Base-by-base conservation (phyloP, 2,113 vertebrate species). In the Bubo blakistoni region DNA sequence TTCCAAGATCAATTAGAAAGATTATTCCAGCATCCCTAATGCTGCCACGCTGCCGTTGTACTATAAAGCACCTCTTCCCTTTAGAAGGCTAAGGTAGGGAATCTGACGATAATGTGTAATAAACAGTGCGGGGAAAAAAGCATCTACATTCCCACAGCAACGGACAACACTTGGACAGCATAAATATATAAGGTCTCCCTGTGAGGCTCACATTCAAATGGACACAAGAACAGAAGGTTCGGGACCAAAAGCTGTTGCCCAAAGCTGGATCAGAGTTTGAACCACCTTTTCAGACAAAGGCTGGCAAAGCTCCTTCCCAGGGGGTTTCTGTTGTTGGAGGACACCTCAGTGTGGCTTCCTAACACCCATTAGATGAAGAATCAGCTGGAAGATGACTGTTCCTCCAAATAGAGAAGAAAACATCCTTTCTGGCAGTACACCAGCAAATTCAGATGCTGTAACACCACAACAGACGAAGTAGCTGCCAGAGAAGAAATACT, bases 1-100 rank as follows among this genome's bases (percentile, higher is more conserved):
- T 84, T 94, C 80, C 65, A 93, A 85, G 74, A 96, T 94, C 88
- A 95, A 90, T 96, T 94, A 94, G 87, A 55, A 89, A 91, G 95
- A 94, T 95, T 94, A 92, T 94, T 96, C 84, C 87, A 72, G 85
- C 90, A 86, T 94, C 77, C 67, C 81, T 96, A 92, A 83, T 79
- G 42, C 70, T 94, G 74, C 59, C 29, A 14, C 0, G 1, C 72
- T 80, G 71, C 73, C 83, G 78, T 52, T 88, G 72, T n/a, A 21
- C 61, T 49, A 14, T 72, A 47, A 40, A 90, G 21, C 36, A n/a
- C 13, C 32, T 81, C 63, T 88, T 88, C 65, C 67, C 71, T 93
- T 72, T 24, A 65, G 72, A 55, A 59, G 34, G 38, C 61, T 13
- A 11, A 92, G 57, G 69, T 4, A 69, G 79, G 71, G 58, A 82